Percentiles rank a stretch among this genome's conserved stretches.
Conservation (phyloP, 2,888 invertebrate genomes). For the Sinelater perroti region DNA sequence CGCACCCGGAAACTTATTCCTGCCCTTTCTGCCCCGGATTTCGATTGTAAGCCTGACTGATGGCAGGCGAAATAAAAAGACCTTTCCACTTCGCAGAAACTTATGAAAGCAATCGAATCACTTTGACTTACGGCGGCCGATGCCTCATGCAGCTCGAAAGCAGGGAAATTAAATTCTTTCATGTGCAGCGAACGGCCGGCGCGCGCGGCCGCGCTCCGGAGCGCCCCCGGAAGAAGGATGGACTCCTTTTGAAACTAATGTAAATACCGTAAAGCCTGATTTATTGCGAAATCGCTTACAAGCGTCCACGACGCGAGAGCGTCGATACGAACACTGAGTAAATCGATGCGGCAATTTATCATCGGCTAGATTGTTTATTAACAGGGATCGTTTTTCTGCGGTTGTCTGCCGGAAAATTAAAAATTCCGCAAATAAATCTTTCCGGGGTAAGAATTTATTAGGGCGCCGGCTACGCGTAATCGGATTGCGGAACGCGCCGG, state of each 20-base stretch:
- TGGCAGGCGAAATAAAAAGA: conserved; percentile 19
- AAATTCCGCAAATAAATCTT: background rate
- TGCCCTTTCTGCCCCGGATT: conserved; percentile 12
- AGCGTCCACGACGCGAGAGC: conserved; percentile 16
- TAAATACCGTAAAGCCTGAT: conserved; percentile 31
- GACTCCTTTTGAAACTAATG: conserved; percentile 21
- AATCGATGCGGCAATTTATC: conserved; percentile 26
- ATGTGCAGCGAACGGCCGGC: conserved; percentile 15
- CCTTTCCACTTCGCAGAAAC: conserved; percentile 29
- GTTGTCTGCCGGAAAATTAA: background rate
- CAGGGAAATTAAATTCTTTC: conserved; percentile 27
- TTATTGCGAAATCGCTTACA: conserved; percentile 30
- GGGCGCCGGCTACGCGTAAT: conserved; percentile 14
- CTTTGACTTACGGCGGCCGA: conserved; percentile 26
- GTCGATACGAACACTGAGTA: conserved; percentile 23
- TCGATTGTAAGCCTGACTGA: conserved; percentile 22
- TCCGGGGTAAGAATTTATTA: conserved; percentile 13
- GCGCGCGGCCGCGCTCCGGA: conserved; percentile 4
- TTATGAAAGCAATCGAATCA: conserved; percentile 32
- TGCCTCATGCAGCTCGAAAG: conserved; percentile 24
- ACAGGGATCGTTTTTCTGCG: conserved; percentile 5
- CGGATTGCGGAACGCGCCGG: conserved; percentile 12
- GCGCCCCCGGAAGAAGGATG: conserved; percentile 16
- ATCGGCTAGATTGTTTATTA: conserved; percentile 1
- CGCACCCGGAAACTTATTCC: conserved; percentile 10